A percentile compares a stretch with the other conserved stretches of the same genome.
phyloP scores from a whole-genome alignment of 2,797 vertebrate species.

The Martes flavigula region DNA sequence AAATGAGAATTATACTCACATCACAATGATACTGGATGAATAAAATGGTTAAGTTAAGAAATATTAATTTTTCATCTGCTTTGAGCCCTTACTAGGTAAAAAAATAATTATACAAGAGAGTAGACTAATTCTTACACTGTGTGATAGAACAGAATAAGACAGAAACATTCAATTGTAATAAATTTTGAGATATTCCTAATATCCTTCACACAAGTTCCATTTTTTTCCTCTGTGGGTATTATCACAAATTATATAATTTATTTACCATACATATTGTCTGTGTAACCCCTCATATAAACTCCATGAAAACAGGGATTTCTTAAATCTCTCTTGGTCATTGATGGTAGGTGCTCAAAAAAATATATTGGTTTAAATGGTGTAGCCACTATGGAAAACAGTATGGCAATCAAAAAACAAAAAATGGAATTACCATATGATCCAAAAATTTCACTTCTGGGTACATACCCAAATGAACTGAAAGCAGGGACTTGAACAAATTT shows the following conservation, averaged over 20 bases:
- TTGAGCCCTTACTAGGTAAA: not conserved
- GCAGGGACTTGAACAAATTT: not conserved
- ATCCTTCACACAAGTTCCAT: not conserved
- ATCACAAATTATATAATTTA: not conserved
- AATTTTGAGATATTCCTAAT: not conserved
- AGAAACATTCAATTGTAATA: not conserved
- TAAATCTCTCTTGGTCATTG: not conserved
- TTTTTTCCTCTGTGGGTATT: not conserved
- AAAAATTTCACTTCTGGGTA: not conserved
- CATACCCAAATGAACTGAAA: not conserved
- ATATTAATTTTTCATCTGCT: not conserved
- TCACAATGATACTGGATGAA: not conserved
- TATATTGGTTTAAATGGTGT: not conserved
- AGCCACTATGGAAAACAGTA: not conserved
- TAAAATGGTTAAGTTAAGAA: not conserved
- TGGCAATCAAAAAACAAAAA: not conserved
- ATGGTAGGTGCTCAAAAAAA: not conserved
- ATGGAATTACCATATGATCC: not conserved
- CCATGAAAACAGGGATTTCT: not conserved
- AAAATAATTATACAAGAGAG: not conserved
- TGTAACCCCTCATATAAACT: not conserved
- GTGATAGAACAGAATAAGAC: not conserved
- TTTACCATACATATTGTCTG: not conserved
- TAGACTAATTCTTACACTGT: not conserved
- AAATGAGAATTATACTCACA: slow-evolving; percentile 27